phyloP scores from a whole-genome alignment of 2,797 vertebrate species.

The Lutjanus campechanus region DNA sequence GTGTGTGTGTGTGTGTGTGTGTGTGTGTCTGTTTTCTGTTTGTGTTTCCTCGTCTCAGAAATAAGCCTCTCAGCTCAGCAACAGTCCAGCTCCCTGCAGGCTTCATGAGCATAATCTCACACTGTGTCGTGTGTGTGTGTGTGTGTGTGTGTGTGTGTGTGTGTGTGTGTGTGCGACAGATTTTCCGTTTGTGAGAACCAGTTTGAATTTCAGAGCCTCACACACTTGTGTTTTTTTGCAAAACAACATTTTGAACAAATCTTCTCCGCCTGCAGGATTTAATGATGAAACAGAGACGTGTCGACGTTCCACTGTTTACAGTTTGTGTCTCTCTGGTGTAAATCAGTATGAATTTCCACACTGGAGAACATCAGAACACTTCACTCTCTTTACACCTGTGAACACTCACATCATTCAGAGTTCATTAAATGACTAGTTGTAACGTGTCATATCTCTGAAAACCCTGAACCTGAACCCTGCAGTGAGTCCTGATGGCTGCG shows the following conservation, averaged over 20 bases:
- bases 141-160: no score
- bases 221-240: background rate
- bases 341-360: background rate
- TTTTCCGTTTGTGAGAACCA: background rate
- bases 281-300: background rate
- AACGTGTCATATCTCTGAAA: no score
- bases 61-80: conserved; percentile 42
- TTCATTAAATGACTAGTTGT: no score
- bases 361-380: background rate
- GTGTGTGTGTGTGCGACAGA: background rate
- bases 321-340: background rate
- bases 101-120: conserved; percentile 41
- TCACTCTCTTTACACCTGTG: no score
- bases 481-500: no score
- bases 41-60: conserved; percentile 19
- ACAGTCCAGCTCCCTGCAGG: conserved; percentile 19
- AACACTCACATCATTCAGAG: no score
- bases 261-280: background rate
- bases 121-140: no score
- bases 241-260: background rate
- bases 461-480: no score
- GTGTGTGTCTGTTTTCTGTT: conserved; percentile 4
- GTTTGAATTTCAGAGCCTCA: background rate
- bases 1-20: background rate
- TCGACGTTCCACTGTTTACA: background rate